Evolutionary conservation across 2,113 vertebrate genomes (phyloP).

Genomic region (Ageneiosus marmoratus): DNA sequence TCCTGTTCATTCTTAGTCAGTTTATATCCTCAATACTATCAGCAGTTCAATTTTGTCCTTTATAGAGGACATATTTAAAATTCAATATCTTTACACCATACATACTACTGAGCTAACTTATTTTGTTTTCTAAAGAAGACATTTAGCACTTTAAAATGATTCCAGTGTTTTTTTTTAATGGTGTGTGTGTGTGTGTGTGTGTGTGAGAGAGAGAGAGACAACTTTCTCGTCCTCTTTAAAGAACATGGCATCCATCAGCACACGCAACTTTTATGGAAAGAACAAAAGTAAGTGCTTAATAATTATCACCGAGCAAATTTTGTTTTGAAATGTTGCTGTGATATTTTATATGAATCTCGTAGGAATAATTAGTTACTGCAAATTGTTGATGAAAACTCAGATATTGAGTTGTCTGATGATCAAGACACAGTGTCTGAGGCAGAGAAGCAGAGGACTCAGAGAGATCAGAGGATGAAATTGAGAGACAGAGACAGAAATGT

Average conservation of each 20-base stretch:
- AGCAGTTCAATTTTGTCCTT: too few species aligned
- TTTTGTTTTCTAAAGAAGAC: background rate
- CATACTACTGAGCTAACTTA: background rate
- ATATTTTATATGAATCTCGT: background rate
- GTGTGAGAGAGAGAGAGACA: background rate
- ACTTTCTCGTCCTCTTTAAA: background rate
- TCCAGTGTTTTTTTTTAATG: too few species aligned
- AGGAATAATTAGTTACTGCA: background rate
- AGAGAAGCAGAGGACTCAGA: background rate
- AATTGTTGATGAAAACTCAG: background rate
- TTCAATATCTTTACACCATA: too few species aligned
- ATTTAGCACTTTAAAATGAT: background rate
- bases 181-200: too few species aligned
- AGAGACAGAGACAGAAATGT: background rate
- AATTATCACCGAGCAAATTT: background rate
- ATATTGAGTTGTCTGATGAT: constrained; percentile 4
- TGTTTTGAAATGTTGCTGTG: background rate
- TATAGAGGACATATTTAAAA: too few species aligned
- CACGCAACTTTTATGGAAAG: background rate
- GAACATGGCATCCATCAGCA: too few species aligned
- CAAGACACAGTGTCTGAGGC: background rate
- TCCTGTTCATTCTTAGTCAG: too few species aligned
- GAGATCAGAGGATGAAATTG: background rate
- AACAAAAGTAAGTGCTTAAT: background rate
- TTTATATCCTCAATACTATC: too few species aligned